Evolutionary conservation across 2,888 invertebrate species (phyloP).

Genomic region (Caenorhabditis imperialis): DNA sequence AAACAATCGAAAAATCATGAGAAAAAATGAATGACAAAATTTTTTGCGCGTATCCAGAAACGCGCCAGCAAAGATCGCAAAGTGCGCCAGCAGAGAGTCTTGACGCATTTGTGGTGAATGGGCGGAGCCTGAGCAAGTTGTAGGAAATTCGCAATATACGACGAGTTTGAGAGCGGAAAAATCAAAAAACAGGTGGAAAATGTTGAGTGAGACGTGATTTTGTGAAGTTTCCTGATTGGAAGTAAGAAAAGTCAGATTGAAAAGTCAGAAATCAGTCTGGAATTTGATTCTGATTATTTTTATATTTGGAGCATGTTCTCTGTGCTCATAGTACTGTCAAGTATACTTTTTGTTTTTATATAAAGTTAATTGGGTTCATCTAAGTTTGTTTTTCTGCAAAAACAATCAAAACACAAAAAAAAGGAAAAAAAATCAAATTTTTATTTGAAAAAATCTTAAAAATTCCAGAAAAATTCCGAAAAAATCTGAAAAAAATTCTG

Average conservation of each 20-base stretch:
- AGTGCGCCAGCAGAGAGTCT: background rate
- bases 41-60: conserved; percentile 8
- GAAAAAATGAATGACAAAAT: conserved; percentile 12
- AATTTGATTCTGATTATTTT: too few species aligned
- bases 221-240: too few species aligned
- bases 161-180: background rate
- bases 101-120: background rate
- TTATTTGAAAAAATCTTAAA: background rate
- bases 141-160: background rate
- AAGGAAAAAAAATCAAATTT: background rate
- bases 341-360: too few species aligned
- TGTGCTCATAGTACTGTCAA: too few species aligned
- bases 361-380: too few species aligned
- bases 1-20: background rate
- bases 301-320: too few species aligned
- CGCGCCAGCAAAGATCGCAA: conserved; percentile 5
- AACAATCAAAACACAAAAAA: background rate
- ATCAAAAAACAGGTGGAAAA: background rate
- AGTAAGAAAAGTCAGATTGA: too few species aligned
- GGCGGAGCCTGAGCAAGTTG: background rate
- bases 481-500: background rate
- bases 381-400: too few species aligned
- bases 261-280: too few species aligned
- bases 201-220: too few species aligned
- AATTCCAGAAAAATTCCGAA: background rate